Evolutionary conservation across 1,140 invertebrate species (phyloP).

Genomic region (Achatina immaculata): DNA sequence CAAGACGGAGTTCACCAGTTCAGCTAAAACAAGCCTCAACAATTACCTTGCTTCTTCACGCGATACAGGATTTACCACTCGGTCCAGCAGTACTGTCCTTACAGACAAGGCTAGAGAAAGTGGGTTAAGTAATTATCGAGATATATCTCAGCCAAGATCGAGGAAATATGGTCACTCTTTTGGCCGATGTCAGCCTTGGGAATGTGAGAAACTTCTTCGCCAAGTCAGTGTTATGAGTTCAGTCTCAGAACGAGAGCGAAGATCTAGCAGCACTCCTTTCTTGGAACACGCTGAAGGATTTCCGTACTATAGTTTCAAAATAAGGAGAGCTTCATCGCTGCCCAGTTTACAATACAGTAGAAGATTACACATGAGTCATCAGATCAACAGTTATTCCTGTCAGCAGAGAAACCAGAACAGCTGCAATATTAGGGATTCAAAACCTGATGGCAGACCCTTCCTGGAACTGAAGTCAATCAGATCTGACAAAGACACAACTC

Average conservation of each 20-base stretch:
- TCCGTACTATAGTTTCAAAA: too few species aligned
- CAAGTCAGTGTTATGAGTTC: not conserved
- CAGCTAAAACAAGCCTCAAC: not conserved
- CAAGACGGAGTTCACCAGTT: not conserved
- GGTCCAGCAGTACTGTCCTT: not conserved
- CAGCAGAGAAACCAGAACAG: not conserved
- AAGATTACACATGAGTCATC: not conserved
- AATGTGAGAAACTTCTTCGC: not conserved
- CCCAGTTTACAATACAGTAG: not conserved
- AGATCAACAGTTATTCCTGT: not conserved
- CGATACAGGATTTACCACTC: not conserved
- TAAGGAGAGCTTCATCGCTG: not conserved
- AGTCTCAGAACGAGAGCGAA: not conserved
- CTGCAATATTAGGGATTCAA: too few species aligned
- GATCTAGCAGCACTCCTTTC: not conserved
- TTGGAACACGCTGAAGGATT: not conserved
- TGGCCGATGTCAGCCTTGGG: slow-evolving; percentile 17
- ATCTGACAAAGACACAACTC: too few species aligned
- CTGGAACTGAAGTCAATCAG: not conserved
- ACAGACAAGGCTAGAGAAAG: not conserved
- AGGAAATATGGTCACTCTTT: slow-evolving; percentile 6
- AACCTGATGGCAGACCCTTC: too few species aligned
- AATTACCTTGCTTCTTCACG: slow-evolving; percentile 7
- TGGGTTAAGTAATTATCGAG: not conserved
- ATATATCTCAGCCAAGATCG: not conserved